Evolutionary conservation across 2,113 vertebrate genomes (phyloP), one percentile per base, ranked within the genome.

Genomic region (Philantomba maxwellii): DNA sequence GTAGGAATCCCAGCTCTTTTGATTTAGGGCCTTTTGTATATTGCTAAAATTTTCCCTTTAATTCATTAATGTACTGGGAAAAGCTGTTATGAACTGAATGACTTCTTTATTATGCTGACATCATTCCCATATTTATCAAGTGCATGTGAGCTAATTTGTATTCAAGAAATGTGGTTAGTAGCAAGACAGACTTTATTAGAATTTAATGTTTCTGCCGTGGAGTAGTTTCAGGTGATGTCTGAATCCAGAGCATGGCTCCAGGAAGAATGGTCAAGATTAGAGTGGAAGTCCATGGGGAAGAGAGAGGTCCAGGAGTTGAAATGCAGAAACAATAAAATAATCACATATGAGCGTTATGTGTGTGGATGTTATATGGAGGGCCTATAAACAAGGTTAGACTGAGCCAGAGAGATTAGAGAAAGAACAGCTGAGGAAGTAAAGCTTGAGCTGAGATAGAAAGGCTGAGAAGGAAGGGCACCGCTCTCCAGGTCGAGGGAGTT

Each of bases 101-200:
- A 60, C 39, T 62, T 96, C 30, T 84, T 95, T 86, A 78, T 62
- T 87, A 60, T 94, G 51, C 77, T 92, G 87, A 58, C 33, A 75
- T 73, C 75, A 78, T 95, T 87, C 55, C 45, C 23, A 1, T 53
- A 58, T 87, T 95, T 94, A 89, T 64, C 78, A 92, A 80, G 39
- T 92, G 36, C 49, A 43, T 53, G 39, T 58, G 77, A 85, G 57
- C 49, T 83, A 70, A 53, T 96, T 97, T 93, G 53, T 93, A 81
- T 91, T 96, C 83, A 95, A 91, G 47, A 81, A 89, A 39, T 87
- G 75, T 87, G 30, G 64, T 85, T 75, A 84, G 87, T 82, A 86
- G 83, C 57, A 75, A 60, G 73, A 92, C 70, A 92, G 55, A 55
- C 62, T 84, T 60, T 39, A 14, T 70, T 53, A 92, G 73, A 77